Evolutionary conservation across 2,113 vertebrate species (phyloP), one percentile per base, ranked within the genome.

Genomic region (Odocoileus hemionus): DNA sequence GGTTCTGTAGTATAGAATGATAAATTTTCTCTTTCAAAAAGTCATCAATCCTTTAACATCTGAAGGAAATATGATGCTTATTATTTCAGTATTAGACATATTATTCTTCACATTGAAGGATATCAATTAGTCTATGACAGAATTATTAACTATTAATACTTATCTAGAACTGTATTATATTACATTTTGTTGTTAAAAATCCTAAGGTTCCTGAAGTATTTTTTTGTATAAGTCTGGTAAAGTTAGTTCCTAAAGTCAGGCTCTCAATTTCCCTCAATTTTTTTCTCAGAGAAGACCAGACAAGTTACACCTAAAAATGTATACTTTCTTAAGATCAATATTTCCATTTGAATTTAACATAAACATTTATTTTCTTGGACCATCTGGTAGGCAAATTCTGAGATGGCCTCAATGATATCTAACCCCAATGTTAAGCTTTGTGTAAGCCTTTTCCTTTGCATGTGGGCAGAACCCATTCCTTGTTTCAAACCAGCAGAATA

Each of bases 141-240:
- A n/a, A 87, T 23, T 17, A 78, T 74, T 43, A 94, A 39, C 45
- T 43, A 26, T 25, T 43, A 76, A 76, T 43, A 92, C 25, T 58
- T 89, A 70, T 6, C 11, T 79, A 90, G n/a, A 95, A 95, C 21
- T 67, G 2, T 60, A 91, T 76, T 74, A 26, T 55, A 91, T 82
- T 74, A 30, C 90, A 87, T 86, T 92, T 92, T 89, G 80, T 45
- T 95, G 47, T 58, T 89, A 79, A 91, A 96, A 86, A 45, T 82
- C 14, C 52, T n/a, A 92, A 76, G 30, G 8, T 82, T 87, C 55
- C 45, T 83, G 80, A 54, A 61, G 6, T 86, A 86, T 5, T 91
- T 87, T 70, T 85, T 80, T 93, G 33, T 60, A 10, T 78, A 89
- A 58, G 17, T 54, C 33, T 86, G 55, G 12, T 94, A 30, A 94